Base-by-base conservation (phyloP, 2,797 vertebrate species). In the Pogoniulus pusillus region DNA sequence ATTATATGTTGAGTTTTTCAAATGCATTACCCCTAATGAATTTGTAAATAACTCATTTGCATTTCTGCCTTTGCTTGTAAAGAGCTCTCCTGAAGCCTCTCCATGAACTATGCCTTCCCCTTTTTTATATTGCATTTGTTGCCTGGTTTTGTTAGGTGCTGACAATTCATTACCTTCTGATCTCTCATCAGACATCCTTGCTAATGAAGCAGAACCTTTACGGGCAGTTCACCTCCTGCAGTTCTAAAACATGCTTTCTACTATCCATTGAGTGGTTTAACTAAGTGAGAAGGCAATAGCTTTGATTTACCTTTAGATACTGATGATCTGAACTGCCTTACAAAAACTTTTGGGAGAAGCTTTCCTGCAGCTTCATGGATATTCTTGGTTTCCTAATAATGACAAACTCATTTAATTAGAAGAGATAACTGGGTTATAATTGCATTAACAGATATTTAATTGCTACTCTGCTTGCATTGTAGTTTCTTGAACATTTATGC, bases 361-460 rank as follows among this genome's bases (percentile, higher is more conserved):
- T 80, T 93, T 82, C 78, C 47, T 90, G 59, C 8, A 79, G 80
- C 85, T 95, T 94, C 57, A 90, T 23, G 91, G 58, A 88, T 49
- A 91, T 69, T 83, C 22, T 57, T 81, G 29, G n/a, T 87, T 96
- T 94, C 92, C 72, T 87, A 93, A 91, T 91, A 85, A 77, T 70
- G 60, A 83, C 60, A 82, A 87, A 76, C 35, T 94, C 30, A n/a
- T 85, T 82, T 87, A 93, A 94, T 93, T 95, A 72, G 86, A 94
- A 59, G 53, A 90, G 43, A 62, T 73, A 92, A 93, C 74, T 69
- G 62, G 7, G 23, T 83, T 95, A 82, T 94, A 93, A 94, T 88
- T 95, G 2, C 39, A 76, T 95, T 94, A 94, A 74, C 78, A 93
- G 39, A 34, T 80, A 95, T 94, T 93, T 94, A 90, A 90, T 91